Evolutionary conservation across 2,113 vertebrate species (phyloP).

Genomic region (Anoplopoma fimbria): DNA sequence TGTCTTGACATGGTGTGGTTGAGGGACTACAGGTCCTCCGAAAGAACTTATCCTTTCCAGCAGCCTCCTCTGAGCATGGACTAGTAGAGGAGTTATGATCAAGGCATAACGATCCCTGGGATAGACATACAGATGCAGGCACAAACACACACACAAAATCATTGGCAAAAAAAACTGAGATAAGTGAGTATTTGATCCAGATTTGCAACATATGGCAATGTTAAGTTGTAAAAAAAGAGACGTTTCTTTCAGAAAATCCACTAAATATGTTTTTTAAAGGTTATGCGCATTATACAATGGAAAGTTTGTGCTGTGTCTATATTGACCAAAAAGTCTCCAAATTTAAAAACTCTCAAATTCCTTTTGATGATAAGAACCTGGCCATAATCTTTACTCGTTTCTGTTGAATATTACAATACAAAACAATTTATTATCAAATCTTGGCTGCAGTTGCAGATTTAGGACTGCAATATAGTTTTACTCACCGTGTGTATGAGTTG

Average conservation of each 20-base stretch:
- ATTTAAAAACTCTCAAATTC: neutral
- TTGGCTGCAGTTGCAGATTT: neutral
- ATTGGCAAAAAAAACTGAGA: neutral
- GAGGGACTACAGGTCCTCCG: slow-evolving; percentile 72
- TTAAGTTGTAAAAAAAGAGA: neutral
- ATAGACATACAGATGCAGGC: slow-evolving; percentile 13
- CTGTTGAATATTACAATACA: neutral
- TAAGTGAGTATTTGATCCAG: neutral
- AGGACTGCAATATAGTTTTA: neutral
- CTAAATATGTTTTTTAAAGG: neutral
- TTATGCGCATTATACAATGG: neutral
- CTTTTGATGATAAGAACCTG: neutral
- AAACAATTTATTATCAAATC: neutral
- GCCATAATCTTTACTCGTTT: too few relatives aligned
- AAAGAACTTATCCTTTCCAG: slow-evolving; percentile 81
- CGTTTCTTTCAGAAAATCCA: neutral
- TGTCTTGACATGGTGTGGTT: slow-evolving; percentile 82
- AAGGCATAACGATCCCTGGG: slow-evolving; percentile 89
- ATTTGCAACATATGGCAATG: neutral
- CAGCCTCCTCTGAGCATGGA: slow-evolving; percentile 91
- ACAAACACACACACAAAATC: neutral
- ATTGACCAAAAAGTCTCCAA: neutral
- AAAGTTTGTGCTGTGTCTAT: neutral
- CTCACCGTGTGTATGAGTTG: slow-evolving; percentile 85
- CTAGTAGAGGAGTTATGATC: slow-evolving; percentile 87